Evolutionary conservation across 30 jellyfish, hydroid and myxozoan genomes (phyloP).

Genomic region (Rhopilema esculentum): DNA sequence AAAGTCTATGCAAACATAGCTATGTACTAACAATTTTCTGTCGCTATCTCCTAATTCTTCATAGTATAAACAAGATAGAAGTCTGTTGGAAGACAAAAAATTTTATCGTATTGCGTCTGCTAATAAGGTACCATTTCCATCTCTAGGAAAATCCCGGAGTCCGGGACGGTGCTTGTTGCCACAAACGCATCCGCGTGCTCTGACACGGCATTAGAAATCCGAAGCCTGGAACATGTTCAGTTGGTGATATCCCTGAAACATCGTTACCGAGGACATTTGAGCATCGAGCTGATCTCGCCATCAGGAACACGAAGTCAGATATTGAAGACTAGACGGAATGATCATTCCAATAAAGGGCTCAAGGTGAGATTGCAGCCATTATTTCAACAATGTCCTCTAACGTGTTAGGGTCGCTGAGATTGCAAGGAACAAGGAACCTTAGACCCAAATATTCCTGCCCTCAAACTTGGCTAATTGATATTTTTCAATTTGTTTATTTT

Average conservation of each 20-base stretch:
- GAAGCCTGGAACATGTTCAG: slow-evolving; percentile 96
- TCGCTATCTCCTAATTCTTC: no score
- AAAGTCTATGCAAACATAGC: no score
- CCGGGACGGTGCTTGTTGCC: slow-evolving; percentile 83
- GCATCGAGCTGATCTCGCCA: slow-evolving; percentile 95
- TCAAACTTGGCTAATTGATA: no score
- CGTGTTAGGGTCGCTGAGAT: no score
- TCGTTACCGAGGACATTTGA: slow-evolving; percentile 95
- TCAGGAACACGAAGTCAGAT: slow-evolving; percentile 98
- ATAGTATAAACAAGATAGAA: no score
- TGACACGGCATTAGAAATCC: slow-evolving; percentile 73
- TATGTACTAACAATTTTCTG: no score
- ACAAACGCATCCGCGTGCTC: slow-evolving; percentile 86
- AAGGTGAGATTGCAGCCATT: slow-evolving; percentile 54
- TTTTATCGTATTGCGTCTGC: no score
- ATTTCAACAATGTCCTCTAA: background rate
- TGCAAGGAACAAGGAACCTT: no score
- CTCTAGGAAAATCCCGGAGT: slow-evolving; percentile 86
- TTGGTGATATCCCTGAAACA: slow-evolving; percentile 89
- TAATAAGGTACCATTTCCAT: no score
- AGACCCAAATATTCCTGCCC: no score
- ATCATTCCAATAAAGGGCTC: slow-evolving; percentile 89
- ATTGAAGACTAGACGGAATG: slow-evolving; percentile 95
- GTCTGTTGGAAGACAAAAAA: no score
- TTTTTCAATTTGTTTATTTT: no score